Evolutionary conservation across 2,888 invertebrate genomes (phyloP).

Genomic region (Empis stercorea): DNA sequence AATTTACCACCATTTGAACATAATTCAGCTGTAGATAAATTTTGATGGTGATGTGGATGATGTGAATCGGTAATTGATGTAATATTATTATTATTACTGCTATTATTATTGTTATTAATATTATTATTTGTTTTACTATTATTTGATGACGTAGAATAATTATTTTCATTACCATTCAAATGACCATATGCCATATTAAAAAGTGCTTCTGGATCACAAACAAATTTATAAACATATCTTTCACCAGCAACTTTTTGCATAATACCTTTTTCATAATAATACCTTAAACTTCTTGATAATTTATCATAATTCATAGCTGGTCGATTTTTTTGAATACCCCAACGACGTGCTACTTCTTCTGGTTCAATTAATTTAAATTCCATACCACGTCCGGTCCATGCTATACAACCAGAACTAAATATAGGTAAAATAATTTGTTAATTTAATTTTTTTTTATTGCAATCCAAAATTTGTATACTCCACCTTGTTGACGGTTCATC

Average conservation of each 20-base stretch:
- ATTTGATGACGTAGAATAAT: conserved; percentile 9
- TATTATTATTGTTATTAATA: not conserved
- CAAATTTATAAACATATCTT: conserved; percentile 92
- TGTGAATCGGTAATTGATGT: not conserved
- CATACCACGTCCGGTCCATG: conserved; percentile 90
- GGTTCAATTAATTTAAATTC: conserved; percentile 94
- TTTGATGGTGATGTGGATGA: not conserved
- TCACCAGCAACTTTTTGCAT: conserved; percentile 97
- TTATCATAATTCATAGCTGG: conserved; percentile 98
- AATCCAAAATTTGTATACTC: too few species aligned
- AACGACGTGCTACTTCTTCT: conserved; percentile 88
- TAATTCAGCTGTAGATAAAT: not conserved
- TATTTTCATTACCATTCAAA: conserved; percentile 16
- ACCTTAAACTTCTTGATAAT: conserved; percentile 81
- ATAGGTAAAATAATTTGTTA: not conserved
- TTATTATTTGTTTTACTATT: conserved; percentile 2
- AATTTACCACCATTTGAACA: not conserved
- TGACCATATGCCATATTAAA: conserved; percentile 66
- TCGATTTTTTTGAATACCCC: conserved; percentile 93
- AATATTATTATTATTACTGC: not conserved
- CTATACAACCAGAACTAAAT: conserved; percentile 63
- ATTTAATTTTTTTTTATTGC: not conserved
- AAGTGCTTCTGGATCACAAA: conserved; percentile 84
- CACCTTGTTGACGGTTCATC: conserved; percentile 47
- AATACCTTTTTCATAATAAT: conserved; percentile 96